Percentiles rank a stretch among this genome's conserved stretches.
These are phyloP conservation scores for Scortum barcoo DNA, from an alignment of 2,113 vertebrate species.

Conservation along the genomic window DNA sequence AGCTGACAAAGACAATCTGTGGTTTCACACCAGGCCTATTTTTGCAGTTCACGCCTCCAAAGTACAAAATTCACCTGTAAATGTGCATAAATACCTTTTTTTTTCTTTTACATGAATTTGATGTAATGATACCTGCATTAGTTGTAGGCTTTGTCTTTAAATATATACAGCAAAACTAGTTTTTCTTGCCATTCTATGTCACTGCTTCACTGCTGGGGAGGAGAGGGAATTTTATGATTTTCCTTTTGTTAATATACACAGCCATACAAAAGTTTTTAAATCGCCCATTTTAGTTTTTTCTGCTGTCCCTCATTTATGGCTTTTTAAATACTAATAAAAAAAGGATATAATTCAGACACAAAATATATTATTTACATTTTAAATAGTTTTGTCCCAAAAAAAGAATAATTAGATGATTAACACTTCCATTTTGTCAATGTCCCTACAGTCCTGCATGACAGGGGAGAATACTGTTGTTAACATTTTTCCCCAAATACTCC, in stretches of 20 bases:
- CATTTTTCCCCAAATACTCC: too few relatives aligned
- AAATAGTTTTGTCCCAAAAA: too few relatives aligned
- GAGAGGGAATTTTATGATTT: background rate
- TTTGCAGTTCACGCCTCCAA: background rate
- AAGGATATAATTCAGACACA: too few relatives aligned
- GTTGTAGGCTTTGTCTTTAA: background rate
- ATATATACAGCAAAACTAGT: background rate
- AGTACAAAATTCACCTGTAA: background rate
- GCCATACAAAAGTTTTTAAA: too few relatives aligned
- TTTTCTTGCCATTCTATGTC: background rate
- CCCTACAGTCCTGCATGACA: too few relatives aligned
- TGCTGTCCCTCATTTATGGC: too few relatives aligned
- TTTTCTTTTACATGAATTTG: background rate
- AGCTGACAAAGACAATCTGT: background rate
- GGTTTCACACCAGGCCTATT: background rate
- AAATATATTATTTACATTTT: too few relatives aligned
- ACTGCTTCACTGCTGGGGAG: background rate
- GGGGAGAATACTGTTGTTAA: too few relatives aligned
- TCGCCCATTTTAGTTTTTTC: too few relatives aligned
- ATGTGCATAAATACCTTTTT: background rate
- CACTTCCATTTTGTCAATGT: too few relatives aligned
- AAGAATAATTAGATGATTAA: too few relatives aligned
- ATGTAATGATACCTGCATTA: background rate
- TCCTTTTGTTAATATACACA: background rate
- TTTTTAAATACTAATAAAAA: too few relatives aligned